phyloP scores from a whole-genome alignment of 2,888 invertebrate genomes.

The Microplitis deprimator region DNA sequence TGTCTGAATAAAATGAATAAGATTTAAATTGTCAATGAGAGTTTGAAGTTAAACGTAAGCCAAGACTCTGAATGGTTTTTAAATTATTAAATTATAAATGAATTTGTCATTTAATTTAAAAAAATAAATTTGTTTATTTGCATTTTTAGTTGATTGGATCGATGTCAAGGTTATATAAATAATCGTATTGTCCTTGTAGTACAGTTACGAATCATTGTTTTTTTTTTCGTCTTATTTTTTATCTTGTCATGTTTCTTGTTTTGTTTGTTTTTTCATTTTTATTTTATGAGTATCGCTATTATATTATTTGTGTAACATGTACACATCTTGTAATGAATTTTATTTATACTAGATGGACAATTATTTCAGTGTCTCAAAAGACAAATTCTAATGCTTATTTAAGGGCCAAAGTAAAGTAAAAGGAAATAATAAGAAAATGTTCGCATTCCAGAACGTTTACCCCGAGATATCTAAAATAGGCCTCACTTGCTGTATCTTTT shows the following conservation, averaged over 20 bases:
- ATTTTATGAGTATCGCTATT: neutral
- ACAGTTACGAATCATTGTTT: constrained; percentile 36
- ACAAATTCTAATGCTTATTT: constrained; percentile 13
- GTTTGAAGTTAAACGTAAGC: neutral
- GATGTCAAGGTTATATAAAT: constrained; percentile 46
- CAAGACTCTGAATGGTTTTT: neutral
- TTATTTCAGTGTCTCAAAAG: neutral
- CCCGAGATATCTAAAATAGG: constrained; percentile 57
- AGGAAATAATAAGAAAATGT: constrained; percentile 22
- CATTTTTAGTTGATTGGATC: constrained; percentile 34
- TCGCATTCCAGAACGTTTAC: constrained; percentile 54
- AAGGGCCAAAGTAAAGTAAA: constrained; percentile 24
- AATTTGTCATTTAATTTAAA: neutral
- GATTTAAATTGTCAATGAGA: neutral
- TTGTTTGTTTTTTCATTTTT: constrained; percentile 15
- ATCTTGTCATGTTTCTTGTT: constrained; percentile 20
- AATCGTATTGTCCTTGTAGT: constrained; percentile 23
- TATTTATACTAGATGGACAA: neutral
- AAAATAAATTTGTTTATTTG: neutral
- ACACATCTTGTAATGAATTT: neutral
- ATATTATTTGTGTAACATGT: neutral
- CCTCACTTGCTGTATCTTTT: constrained; percentile 23
- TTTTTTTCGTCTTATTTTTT: constrained; percentile 30
- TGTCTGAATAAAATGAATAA: no score
- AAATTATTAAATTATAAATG: neutral